Base-by-base conservation (phyloP, 92 coral and sea anemone species). In the Epizoanthus ramosus region DNA sequence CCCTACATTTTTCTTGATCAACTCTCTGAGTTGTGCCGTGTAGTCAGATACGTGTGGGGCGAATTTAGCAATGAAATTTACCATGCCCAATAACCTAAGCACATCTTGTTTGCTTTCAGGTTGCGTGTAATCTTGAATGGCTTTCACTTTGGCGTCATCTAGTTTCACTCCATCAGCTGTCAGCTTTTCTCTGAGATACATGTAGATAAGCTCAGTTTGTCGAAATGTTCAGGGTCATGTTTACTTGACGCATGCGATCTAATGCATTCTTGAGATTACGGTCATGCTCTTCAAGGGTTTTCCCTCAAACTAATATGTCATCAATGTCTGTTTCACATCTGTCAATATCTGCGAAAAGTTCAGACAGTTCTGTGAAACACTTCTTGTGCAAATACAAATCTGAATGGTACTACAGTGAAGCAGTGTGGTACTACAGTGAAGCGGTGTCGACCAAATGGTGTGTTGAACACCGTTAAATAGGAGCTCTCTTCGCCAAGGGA, bases 251-350 rank as follows among this genome's bases (percentile, higher is more conserved):
- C 10, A 75, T 87, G 22, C 87, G 73, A 65, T 85, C 83, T 9
- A 88, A 88, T 53, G 71, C 50, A 3, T 17, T 24, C 23, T 79
- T 25, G 0, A 91, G 73, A 53, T 84, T 80, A 4, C 45, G 35
- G 58, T 91, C 88, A 63, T 87, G 94, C 64, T 91, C 91, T 18
- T 87, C 83, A 1, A 85, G 8, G n/a, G 91, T 91, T 14, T 52
- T 23, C 17, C 94, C 94, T 89, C 91, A 88, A 57, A 87, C 88
- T 16, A 91, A 63, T 24, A 91, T 91, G 87, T 91, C 91, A 53
- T 91, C 91, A 18, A 91, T 85, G 68, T 88, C 88, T 14, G 85
- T 91, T 47, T 91, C 89, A 63, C 94, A 91, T 3, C 91, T 85
- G 8, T 73, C 21, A 23, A 87, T 70, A 63, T 91, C 87, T 23